A percentile compares a stretch with the other conserved stretches of the same genome.
These are phyloP conservation scores for Martes martes DNA, from an alignment of 2,113 vertebrate genomes.

Conservation along the genomic window DNA sequence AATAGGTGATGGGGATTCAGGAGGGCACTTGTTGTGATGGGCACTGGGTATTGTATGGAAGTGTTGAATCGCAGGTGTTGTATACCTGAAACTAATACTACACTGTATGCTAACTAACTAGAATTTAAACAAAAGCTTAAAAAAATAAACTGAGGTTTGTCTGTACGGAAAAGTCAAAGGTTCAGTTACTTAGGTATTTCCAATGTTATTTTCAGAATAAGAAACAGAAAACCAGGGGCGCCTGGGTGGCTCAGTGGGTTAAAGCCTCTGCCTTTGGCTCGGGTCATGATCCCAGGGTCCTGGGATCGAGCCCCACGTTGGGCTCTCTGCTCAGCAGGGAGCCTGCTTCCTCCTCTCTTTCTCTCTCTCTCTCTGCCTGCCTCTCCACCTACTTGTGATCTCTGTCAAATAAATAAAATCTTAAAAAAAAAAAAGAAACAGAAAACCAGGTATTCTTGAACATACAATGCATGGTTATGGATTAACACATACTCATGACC, in stretches of 20 bases:
- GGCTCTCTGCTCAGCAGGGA: no score
- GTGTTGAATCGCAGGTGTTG: neutral
- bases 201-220: neutral
- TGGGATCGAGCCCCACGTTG: no score
- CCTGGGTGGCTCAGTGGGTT: no score
- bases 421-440: neutral
- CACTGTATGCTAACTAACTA: neutral
- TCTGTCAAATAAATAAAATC: no score
- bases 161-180: neutral
- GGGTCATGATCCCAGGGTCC: no score
- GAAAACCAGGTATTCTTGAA: neutral
- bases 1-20: neutral
- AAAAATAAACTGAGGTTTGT: neutral
- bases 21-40: neutral
- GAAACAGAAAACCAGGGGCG: neutral
- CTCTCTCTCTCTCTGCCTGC: no score
- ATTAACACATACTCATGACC: neutral
- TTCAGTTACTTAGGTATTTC: neutral
- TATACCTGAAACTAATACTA: neutral
- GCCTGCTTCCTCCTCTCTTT: no score
- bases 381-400: no score
- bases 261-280: no score
- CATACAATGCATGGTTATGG: neutral
- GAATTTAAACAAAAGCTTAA: neutral
- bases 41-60: neutral